Evolutionary conservation across 2,888 invertebrate genomes (phyloP), one percentile per base, ranked within the genome.

Genomic region (Spodoptera exigua): DNA sequence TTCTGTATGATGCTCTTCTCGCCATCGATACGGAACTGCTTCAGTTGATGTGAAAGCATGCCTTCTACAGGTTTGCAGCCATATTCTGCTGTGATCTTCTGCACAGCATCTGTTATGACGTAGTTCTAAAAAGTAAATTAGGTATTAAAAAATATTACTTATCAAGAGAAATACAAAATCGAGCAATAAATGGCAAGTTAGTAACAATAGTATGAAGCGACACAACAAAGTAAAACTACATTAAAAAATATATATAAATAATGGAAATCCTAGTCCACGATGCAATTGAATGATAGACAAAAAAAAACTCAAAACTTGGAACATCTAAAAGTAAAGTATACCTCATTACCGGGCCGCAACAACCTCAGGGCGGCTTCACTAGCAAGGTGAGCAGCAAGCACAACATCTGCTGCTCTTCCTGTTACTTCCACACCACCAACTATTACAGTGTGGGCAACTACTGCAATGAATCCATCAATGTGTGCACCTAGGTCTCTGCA

Each of bases 1-100:
- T 99, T 99, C 91, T 99, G 94, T 39, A 94, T 94, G 60, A 94
- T 91, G 68, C 93, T 93, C 93, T 99, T 99, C 83, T 99, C 99
- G 14, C 99, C 99, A 91, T 99, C 99, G 86, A 99, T 99, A 88
- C 98, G 97, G 90, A 98, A 98, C 89, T 98, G 98, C 90, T 99
- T 98, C 71, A 99, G 94, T 87, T 99, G 99, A 91, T 99, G 99
- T 81, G 98, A 98, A 52, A 98, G 95, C 98, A 98, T 98, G 73
- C 98, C 99, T 93, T 99, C 99, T 51, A 99, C 97, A 21, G 99
- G 99, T 90, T 99, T 99, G 92, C 99, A 99, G 79, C 98, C 98
- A 94, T 95, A 99, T 46, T 97, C 96, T 72, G 98, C 98, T 71
- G 98, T 97, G 72, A 99, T 97, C 94, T 98, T 98, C 90, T 98